These are phyloP conservation scores for Hyperopisus bebe DNA, from an alignment of 2,113 vertebrate species.

Conservation along the genomic window DNA sequence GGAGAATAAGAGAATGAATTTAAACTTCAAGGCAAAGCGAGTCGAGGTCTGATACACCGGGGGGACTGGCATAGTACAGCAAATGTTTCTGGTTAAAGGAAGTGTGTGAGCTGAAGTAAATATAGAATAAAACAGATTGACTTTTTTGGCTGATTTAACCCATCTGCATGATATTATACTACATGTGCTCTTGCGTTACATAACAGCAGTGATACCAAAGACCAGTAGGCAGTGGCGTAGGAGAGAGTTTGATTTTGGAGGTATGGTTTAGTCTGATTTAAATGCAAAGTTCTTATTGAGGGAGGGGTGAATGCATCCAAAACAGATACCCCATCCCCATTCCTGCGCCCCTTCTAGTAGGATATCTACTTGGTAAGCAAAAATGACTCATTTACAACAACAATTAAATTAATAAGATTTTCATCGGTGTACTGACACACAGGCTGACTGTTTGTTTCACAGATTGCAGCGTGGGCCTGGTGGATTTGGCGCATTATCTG, in stretches of 20 bases:
- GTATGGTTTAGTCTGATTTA: background rate
- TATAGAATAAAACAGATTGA: background rate
- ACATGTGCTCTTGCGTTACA: background rate
- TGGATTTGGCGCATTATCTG: background rate
- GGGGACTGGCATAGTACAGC: background rate
- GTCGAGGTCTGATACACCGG: background rate
- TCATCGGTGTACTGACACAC: background rate
- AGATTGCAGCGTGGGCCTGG: background rate
- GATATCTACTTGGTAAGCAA: background rate
- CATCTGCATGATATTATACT: conserved; percentile 1
- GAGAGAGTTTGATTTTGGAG: background rate
- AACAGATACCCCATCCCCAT: background rate
- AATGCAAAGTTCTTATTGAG: background rate
- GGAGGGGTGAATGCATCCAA: background rate
- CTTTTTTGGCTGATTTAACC: background rate
- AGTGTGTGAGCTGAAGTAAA: background rate
- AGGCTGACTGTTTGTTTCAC: background rate
- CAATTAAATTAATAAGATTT: background rate
- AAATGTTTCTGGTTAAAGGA: conserved; percentile 9
- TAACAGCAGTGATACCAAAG: background rate
- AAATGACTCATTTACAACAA: background rate
- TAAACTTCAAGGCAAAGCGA: background rate
- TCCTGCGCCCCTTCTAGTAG: background rate
- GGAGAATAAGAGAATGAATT: background rate
- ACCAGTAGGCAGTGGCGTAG: background rate